These are phyloP conservation scores for Aegypius monachus DNA, from an alignment of 2,113 vertebrate species.

Conservation along the genomic window DNA sequence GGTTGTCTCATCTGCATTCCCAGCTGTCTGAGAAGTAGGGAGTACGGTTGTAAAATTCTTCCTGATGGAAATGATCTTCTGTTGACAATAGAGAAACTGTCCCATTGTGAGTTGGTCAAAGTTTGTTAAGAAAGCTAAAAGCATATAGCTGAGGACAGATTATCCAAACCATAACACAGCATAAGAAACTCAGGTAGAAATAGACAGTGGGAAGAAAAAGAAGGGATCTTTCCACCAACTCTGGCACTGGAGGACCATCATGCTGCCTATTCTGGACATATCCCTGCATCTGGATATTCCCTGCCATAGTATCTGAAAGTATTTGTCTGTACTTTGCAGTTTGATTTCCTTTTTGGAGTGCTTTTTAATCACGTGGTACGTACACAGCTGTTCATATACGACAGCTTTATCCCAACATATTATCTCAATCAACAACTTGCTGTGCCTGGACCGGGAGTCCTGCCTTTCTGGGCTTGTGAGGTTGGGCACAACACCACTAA, in stretches of 20 bases:
- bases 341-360: background rate
- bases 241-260: background rate
- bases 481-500: background rate
- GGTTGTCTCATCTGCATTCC: background rate
- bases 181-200: background rate
- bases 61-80: background rate
- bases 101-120: background rate
- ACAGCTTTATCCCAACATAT: background rate
- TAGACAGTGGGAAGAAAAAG: background rate
- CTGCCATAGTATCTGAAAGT: background rate
- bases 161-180: background rate
- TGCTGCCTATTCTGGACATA: background rate
- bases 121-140: background rate
- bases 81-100: background rate
- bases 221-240: background rate
- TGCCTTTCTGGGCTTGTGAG: background rate
- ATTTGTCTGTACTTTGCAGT: background rate
- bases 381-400: background rate
- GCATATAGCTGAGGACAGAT: background rate
- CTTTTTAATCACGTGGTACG: background rate
- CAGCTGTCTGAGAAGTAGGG: background rate
- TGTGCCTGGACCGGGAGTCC: background rate
- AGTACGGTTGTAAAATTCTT: background rate
- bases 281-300: background rate
- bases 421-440: background rate